Conservation (phyloP, 1,140 invertebrate species). For the Caenorhabditis briggsae region DNA sequence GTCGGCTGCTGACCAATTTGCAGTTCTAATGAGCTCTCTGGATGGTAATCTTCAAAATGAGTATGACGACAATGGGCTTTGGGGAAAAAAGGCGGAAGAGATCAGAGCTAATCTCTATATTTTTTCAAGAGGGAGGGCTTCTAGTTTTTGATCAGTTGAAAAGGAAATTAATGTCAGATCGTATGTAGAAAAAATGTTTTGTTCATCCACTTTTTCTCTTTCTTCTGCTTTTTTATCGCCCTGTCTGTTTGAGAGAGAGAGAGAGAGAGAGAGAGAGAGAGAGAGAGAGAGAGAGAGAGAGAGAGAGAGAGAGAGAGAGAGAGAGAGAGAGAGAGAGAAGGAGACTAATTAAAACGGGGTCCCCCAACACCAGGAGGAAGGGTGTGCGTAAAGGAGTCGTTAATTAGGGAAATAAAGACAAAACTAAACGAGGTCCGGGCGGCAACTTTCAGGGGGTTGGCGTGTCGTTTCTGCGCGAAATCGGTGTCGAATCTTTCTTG, state of each 20-base stretch:
- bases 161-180: neutral
- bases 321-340: slow-evolving; percentile 2
- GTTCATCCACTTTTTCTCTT: neutral
- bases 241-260: slow-evolving; percentile 30
- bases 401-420: slow-evolving; percentile 55
- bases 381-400: slow-evolving; percentile 27
- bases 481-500: slow-evolving; percentile 41
- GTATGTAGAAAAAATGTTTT: slow-evolving; percentile 34
- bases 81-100: neutral
- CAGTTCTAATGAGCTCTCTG: slow-evolving; percentile 32
- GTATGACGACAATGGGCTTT: slow-evolving; percentile 36
- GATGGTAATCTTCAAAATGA: slow-evolving; percentile 27
- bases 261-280: too few relatives aligned
- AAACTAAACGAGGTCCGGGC: slow-evolving; percentile 53
- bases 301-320: too few relatives aligned
- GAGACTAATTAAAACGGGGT: slow-evolving; percentile 49
- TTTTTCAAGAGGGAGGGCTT: slow-evolving; percentile 10
- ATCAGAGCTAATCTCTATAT: neutral
- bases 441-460: slow-evolving; percentile 35
- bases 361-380: slow-evolving; percentile 31
- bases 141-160: slow-evolving; percentile 24
- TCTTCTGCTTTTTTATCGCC: slow-evolving; percentile 18
- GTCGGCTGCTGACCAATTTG: slow-evolving; percentile 31
- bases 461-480: slow-evolving; percentile 10
- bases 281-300: too few relatives aligned